Conservation (phyloP, 1,140 invertebrate genomes). For the Stratiolaelaps scimitus region DNA sequence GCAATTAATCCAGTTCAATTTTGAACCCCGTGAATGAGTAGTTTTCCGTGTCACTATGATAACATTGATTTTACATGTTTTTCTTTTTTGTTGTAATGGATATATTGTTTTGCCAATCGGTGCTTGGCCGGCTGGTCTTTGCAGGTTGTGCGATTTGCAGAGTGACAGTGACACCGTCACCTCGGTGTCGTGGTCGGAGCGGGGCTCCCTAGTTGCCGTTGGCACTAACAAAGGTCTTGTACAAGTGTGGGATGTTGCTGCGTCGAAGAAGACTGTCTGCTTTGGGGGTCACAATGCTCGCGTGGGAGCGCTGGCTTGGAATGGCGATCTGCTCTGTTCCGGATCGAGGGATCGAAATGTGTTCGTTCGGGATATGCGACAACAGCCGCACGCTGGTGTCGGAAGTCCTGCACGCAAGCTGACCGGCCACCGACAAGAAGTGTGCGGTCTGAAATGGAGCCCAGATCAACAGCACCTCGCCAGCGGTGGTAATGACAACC, state of each 20-base stretch:
- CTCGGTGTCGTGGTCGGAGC: slow-evolving; percentile 96
- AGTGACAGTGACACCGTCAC: slow-evolving; percentile 87
- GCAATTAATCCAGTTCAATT: no score
- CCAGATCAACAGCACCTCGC: slow-evolving; percentile 96
- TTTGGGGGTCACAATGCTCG: slow-evolving; percentile 78
- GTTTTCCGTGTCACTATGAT: no score
- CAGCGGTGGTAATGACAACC: slow-evolving; percentile 90
- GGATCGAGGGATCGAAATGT: slow-evolving; percentile 89
- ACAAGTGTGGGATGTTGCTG: slow-evolving; percentile 91
- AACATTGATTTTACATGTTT: no score
- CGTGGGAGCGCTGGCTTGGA: slow-evolving; percentile 89
- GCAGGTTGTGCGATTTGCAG: slow-evolving; percentile 85
- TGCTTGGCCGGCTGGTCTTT: slow-evolving; percentile 54
- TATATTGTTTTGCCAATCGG: slow-evolving; percentile 8
- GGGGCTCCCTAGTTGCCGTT: slow-evolving; percentile 89
- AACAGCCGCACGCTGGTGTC: slow-evolving; percentile 53
- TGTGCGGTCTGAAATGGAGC: slow-evolving; percentile 98
- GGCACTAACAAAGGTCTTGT: slow-evolving; percentile 94
- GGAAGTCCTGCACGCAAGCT: slow-evolving; percentile 55
- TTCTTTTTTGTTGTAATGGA: neutral
- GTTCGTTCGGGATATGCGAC: slow-evolving; percentile 82
- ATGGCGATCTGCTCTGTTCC: slow-evolving; percentile 88
- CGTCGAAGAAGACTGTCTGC: slow-evolving; percentile 81
- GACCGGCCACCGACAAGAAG: slow-evolving; percentile 86
- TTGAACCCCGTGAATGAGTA: no score